Evolutionary conservation across 1,140 invertebrate species (phyloP), one percentile per base, ranked within the genome.

Genomic region (Pseudomyrmex cubaensis): DNA sequence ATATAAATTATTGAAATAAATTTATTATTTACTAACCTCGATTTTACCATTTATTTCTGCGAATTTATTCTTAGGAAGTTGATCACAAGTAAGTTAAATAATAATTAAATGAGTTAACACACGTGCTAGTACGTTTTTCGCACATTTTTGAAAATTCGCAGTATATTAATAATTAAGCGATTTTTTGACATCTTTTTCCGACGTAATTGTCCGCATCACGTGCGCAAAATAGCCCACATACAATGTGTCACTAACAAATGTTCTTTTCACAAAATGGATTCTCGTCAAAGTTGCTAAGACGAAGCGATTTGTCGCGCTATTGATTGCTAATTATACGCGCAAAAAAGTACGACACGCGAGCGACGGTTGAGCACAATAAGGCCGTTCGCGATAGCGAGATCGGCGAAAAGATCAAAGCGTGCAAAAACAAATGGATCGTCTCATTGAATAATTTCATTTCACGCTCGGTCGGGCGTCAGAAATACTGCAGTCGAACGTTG

Each of bases 321-420:
- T 72, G 48, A 61, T 77, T 82, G 73, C 76, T 87, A 76, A 76
- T 76, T 85, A 54, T 48, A 50, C 15, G 22, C 61, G 57, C 3
- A 10, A 25, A 20, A 5, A 8, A 61, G 54, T 48, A 13, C 44
- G 15, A 67, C 63, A 22, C 8, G 46, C 25, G 69, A 44, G 54
- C 48, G 72, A 59, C 54, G 50, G 59, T 62, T 25, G 5, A 35
- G 22, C 48, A 25, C 59, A 61, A 63, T 76, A 54, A 54, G 52
- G 15, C 25, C 15, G 63, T 52, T 13, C 13, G 46, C 76, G 64
- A 78, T 57, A 66, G 64, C n/a, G 15, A 69, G 50, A 66, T 48
- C 64, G 15, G 13, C 63, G 63, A 20, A 5, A 59, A 64, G 35
- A 57, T 69, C 63, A 17, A 17, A 25, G 17, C 12, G 17, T 59